Conservation (phyloP, 30 jellyfish, hydroid and myxozoan genomes). For the Aurelia aurita region DNA sequence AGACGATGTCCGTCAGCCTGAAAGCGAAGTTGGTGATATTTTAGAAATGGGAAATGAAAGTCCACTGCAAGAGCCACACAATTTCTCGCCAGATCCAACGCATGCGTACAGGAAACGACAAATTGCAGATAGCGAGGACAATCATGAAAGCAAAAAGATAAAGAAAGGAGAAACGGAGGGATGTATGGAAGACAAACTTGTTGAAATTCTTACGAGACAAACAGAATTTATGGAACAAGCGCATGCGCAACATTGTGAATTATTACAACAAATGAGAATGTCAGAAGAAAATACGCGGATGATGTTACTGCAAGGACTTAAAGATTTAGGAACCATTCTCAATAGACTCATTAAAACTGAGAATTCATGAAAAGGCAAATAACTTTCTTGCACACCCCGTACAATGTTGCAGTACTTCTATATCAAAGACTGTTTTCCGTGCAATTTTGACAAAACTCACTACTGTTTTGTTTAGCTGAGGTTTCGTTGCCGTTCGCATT, state of each 20-base stretch:
- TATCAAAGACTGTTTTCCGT: too few relatives aligned
- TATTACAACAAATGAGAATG: constrained; percentile 40
- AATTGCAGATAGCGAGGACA: neutral
- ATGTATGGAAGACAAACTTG: constrained; percentile 10
- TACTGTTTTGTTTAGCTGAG: too few relatives aligned
- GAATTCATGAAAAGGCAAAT: neutral
- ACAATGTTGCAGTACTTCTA: too few relatives aligned
- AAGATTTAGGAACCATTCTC: constrained; percentile 32
- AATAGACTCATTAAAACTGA: constrained; percentile 7
- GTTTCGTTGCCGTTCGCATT: too few relatives aligned
- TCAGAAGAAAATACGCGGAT: constrained; percentile 61
- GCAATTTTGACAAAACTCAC: too few relatives aligned
- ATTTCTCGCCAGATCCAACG: too few relatives aligned
- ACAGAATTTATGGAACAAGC: constrained; percentile 36
- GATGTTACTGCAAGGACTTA: constrained; percentile 35
- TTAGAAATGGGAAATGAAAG: too few relatives aligned
- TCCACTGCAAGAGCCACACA: too few relatives aligned
- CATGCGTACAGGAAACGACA: too few relatives aligned
- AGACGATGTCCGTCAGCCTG: too few relatives aligned
- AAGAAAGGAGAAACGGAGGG: neutral
- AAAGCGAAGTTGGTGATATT: too few relatives aligned
- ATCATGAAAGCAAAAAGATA: neutral
- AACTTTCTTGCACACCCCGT: too few relatives aligned
- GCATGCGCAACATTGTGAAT: constrained; percentile 50
- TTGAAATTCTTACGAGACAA: constrained; percentile 20